phyloP scores from a whole-genome alignment of 2,113 vertebrate species.

The Lasiurus cinereus region DNA sequence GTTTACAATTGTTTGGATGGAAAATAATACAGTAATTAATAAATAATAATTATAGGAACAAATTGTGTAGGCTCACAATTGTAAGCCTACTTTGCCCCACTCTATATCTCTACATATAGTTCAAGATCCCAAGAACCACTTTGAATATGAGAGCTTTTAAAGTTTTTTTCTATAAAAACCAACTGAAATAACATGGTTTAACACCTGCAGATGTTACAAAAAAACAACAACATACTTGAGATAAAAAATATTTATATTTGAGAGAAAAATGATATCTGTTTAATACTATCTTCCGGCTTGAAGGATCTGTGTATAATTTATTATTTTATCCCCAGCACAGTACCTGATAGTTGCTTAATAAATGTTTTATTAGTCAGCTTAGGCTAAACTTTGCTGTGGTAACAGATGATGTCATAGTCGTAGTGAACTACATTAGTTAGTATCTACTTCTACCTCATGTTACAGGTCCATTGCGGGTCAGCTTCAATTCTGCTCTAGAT shows the following conservation, averaged over 20 bases:
- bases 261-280: constrained; percentile 39
- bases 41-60: not conserved
- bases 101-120: constrained; percentile 66
- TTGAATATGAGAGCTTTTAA: constrained; percentile 73
- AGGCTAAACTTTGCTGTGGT: not conserved
- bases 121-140: constrained; percentile 77
- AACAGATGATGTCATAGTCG: not conserved
- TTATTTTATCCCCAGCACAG: not conserved
- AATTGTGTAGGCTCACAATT: not conserved
- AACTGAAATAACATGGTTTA: constrained; percentile 50
- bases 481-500: not conserved
- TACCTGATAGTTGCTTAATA: not conserved
- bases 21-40: not conserved
- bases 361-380: not conserved
- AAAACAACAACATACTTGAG: not conserved
- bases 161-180: constrained; percentile 50
- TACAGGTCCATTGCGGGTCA: not conserved
- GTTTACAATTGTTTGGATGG: not conserved
- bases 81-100: not conserved
- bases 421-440: not conserved
- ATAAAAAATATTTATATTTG: constrained; percentile 14
- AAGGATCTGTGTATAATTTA: not conserved
- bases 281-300: not conserved
- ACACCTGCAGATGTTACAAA: constrained; percentile 58
- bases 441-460: not conserved